These are phyloP conservation scores for Antrozous pallidus DNA, from an alignment of 2,797 vertebrate species.

Conservation along the genomic window DNA sequence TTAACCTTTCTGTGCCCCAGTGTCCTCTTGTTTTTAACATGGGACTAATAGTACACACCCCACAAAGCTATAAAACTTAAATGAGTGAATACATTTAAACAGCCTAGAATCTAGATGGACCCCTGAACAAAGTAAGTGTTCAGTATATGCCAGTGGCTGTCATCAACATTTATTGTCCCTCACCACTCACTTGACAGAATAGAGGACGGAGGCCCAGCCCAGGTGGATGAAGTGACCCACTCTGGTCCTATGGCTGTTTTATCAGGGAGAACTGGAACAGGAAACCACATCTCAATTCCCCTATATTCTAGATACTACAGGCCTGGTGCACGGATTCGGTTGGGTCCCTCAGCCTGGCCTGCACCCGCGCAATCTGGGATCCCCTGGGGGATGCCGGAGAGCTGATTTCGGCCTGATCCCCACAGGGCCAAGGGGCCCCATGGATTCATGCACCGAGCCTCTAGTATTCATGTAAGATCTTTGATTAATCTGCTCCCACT, in stretches of 20 bases:
- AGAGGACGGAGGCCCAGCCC: background rate
- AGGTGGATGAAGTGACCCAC: background rate
- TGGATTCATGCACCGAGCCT: no score
- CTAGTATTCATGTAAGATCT: no score
- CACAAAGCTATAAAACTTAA: background rate
- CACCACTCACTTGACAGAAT: background rate
- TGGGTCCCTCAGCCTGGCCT: no score
- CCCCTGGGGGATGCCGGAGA: no score
- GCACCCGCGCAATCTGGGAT: no score
- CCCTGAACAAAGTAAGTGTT: background rate
- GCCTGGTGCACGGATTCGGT: no score
- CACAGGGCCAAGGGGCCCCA: no score
- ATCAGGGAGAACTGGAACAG: constrained; percentile 19
- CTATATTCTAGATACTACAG: background rate
- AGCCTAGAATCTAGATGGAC: background rate
- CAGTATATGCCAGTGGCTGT: background rate
- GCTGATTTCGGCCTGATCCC: no score
- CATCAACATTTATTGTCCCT: background rate
- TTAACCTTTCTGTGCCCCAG: background rate
- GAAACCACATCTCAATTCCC: background rate
- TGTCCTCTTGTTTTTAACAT: background rate
- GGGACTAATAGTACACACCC: background rate
- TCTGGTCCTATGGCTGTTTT: background rate
- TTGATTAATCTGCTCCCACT: no score
- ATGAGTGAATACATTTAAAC: background rate